Conservation (phyloP, 1,140 invertebrate genomes). For the Hylaeus volcanicus region DNA sequence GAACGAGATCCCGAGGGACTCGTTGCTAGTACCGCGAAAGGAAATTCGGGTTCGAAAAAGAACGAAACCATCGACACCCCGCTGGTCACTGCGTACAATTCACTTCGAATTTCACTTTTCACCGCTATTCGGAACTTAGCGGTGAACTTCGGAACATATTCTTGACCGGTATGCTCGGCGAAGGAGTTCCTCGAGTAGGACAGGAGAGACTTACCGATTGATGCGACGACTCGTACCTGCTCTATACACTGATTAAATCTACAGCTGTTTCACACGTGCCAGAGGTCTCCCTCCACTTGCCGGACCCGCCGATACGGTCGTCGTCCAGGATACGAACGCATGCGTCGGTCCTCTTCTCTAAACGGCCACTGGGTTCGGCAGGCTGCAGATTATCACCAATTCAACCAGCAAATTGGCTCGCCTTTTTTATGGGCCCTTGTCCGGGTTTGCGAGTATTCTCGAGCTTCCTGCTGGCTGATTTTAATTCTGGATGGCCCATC, state of each 20-base stretch:
- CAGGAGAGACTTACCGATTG: neutral
- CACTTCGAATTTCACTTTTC: neutral
- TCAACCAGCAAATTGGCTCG: slow-evolving; percentile 28
- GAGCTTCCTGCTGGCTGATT: neutral
- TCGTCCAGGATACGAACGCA: slow-evolving; percentile 45
- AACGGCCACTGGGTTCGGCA: slow-evolving; percentile 31
- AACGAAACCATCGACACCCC: too few relatives aligned
- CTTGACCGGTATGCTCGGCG: neutral
- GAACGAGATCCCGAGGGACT: neutral
- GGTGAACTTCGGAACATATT: too few relatives aligned
- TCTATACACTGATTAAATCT: slow-evolving; percentile 44
- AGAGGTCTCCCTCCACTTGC: slow-evolving; percentile 19
- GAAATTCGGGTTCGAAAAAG: neutral
- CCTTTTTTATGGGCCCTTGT: neutral
- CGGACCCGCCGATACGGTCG: slow-evolving; percentile 3
- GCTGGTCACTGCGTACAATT: neutral
- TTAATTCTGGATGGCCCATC: neutral
- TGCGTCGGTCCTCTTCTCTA: slow-evolving; percentile 39
- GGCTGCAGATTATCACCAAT: slow-evolving; percentile 41
- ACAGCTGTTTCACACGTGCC: slow-evolving; percentile 54
- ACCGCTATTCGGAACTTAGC: too few relatives aligned
- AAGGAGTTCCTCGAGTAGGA: neutral
- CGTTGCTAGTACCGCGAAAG: too few relatives aligned
- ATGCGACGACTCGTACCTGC: slow-evolving; percentile 26
- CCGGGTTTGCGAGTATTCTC: neutral